A percentile compares a stretch with the other conserved stretches of the same genome.
These are phyloP conservation scores for Eupeodes latifasciatus DNA, from an alignment of 2,888 invertebrate genomes.

Conservation along the genomic window DNA sequence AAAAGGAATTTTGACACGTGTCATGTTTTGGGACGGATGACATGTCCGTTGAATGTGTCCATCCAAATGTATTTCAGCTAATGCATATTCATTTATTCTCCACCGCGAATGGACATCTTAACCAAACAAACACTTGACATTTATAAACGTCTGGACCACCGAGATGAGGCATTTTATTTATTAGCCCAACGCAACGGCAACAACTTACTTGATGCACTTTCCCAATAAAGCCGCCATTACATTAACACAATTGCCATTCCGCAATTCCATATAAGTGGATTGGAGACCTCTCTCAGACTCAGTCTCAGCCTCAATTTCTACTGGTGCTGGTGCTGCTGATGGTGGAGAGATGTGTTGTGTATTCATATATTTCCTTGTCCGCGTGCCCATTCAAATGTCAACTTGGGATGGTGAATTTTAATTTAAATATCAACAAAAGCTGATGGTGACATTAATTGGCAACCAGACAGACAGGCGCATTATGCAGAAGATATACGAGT, in stretches of 20 bases:
- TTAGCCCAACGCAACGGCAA: slow-evolving; percentile 44
- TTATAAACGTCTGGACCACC: slow-evolving; percentile 67
- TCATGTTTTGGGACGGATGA: slow-evolving; percentile 59
- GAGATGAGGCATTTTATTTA: slow-evolving; percentile 44
- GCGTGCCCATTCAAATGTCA: slow-evolving; percentile 69
- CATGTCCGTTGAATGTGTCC: slow-evolving; percentile 37
- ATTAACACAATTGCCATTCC: slow-evolving; percentile 52
- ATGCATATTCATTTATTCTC: slow-evolving; percentile 69
- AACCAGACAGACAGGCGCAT: slow-evolving; percentile 40
- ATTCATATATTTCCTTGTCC: slow-evolving; percentile 70
- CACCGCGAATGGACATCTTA: slow-evolving; percentile 60
- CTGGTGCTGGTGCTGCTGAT: not conserved
- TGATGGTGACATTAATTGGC: slow-evolving; percentile 68
- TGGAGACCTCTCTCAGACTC: slow-evolving; percentile 1
- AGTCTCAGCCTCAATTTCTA: not conserved
- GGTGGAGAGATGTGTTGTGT: slow-evolving; percentile 18
- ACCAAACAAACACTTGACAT: slow-evolving; percentile 72
- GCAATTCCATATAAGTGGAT: slow-evolving; percentile 53
- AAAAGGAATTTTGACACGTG: slow-evolving; percentile 67
- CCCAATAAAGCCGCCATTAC: slow-evolving; percentile 18
- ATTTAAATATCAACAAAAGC: slow-evolving; percentile 74
- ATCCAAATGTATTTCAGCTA: slow-evolving; percentile 42
- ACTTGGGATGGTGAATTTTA: slow-evolving; percentile 56
- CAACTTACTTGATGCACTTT: slow-evolving; percentile 20
- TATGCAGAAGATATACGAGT: slow-evolving; percentile 20